Evolutionary conservation across 2,888 invertebrate genomes (phyloP).

Genomic region (Leptogaster cylindrica): DNA sequence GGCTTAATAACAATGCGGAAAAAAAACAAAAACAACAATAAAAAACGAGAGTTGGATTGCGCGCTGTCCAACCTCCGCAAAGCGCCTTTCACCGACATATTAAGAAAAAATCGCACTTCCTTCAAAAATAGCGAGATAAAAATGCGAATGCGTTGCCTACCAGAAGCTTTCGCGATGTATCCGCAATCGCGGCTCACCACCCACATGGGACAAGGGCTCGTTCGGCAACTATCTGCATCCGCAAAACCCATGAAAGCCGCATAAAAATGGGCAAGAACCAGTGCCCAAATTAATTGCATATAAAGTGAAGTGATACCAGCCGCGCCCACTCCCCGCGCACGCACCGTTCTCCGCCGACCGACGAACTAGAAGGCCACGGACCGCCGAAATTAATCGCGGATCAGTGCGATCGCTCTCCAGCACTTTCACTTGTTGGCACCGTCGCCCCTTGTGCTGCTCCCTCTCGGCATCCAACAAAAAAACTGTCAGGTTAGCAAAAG

Average conservation of each 20-base stretch:
- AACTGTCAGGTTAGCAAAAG: neutral
- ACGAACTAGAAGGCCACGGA: too few relatives aligned
- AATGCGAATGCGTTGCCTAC: neutral
- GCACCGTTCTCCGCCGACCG: too few relatives aligned
- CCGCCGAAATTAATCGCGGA: neutral
- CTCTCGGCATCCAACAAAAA: too few relatives aligned
- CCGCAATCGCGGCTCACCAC: constrained; percentile 17
- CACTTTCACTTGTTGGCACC: constrained; percentile 39
- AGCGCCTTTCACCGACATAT: constrained; percentile 26
- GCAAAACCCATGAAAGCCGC: constrained; percentile 7
- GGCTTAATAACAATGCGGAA: neutral
- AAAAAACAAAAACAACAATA: constrained; percentile 16
- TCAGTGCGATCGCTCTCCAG: neutral
- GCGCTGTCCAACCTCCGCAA: neutral
- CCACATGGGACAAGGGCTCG: constrained; percentile 13
- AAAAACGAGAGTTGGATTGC: too few relatives aligned
- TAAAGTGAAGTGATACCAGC: neutral
- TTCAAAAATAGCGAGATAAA: neutral
- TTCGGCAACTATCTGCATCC: neutral
- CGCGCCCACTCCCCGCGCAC: neutral
- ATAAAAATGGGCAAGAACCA: constrained; percentile 14
- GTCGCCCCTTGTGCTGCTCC: neutral
- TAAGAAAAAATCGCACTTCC: constrained; percentile 15
- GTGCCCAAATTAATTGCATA: constrained; percentile 26
- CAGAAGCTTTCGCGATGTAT: neutral